phyloP scores from a whole-genome alignment of 2,113 vertebrate species.

The Oxygymnocypris stewartii region DNA sequence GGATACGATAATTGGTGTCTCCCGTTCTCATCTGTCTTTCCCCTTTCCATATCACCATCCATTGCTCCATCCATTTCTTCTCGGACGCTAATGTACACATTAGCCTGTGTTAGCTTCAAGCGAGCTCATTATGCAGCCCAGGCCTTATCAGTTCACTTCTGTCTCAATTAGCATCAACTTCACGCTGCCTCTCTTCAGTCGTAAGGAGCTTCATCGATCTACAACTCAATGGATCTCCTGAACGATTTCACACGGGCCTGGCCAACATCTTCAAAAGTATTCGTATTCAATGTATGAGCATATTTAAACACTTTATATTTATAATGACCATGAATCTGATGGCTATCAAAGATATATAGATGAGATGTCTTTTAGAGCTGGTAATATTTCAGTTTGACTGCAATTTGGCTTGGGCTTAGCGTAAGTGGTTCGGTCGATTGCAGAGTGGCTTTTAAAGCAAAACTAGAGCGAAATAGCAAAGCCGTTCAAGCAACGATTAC shows the following conservation, averaged over 20 bases:
- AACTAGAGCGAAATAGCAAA: constrained; percentile 12
- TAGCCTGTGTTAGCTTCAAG: constrained; percentile 64
- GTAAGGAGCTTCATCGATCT: constrained; percentile 11
- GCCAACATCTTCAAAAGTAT: neutral
- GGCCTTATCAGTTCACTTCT: constrained; percentile 73
- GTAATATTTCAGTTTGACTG: constrained; percentile 15
- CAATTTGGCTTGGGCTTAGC: neutral
- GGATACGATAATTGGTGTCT: constrained; percentile 7
- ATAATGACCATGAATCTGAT: constrained; percentile 19
- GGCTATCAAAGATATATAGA: neutral
- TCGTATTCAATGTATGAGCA: constrained; percentile 11
- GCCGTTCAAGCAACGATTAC: constrained; percentile 11
- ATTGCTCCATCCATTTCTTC: constrained; percentile 31
- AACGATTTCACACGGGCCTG: constrained; percentile 3
- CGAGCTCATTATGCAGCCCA: constrained; percentile 67
- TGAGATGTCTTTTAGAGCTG: constrained; percentile 6
- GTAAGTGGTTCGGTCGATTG: constrained; percentile 20
- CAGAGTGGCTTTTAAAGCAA: constrained; percentile 18
- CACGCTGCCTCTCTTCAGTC: constrained; percentile 17
- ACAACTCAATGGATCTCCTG: constrained; percentile 29
- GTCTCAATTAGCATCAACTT: constrained; percentile 66
- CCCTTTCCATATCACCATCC: constrained; percentile 10
- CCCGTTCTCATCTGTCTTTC: neutral
- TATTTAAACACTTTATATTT: constrained; percentile 23
- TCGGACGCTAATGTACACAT: constrained; percentile 69